Percentiles rank a stretch among this genome's conserved stretches.
Conservation (phyloP, 2,113 vertebrate species). For the Glareola pratincola region DNA sequence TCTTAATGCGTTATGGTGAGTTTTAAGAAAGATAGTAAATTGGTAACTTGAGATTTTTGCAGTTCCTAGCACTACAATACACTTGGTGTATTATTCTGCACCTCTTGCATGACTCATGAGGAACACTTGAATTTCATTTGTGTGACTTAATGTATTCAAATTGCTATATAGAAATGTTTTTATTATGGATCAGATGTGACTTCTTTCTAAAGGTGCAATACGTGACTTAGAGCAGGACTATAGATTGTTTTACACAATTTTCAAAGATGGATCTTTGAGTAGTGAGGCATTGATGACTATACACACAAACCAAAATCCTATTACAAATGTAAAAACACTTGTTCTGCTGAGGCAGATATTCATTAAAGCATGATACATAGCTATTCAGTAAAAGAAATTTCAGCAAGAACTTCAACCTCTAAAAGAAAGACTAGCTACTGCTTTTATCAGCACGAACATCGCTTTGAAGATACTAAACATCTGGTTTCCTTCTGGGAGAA, state of each 20-base stretch:
- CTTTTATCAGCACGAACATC: not conserved
- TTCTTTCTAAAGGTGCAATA: not conserved
- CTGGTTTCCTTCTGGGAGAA: conserved; percentile 65
- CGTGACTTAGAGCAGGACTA: accelerated
- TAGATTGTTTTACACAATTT: not conserved
- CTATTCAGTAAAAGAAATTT: conserved; percentile 24
- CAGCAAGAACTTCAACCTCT: conserved; percentile 6
- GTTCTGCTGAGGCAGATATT: not conserved
- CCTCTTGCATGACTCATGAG: not conserved
- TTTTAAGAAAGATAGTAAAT: not conserved
- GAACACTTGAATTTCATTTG: not conserved
- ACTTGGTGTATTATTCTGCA: not conserved
- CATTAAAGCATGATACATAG: not conserved
- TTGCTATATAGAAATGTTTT: not conserved
- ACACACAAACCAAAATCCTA: not conserved
- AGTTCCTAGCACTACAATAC: not conserved
- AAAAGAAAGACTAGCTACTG: conserved; percentile 24
- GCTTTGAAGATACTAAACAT: conserved; percentile 65
- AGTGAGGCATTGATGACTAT: not conserved
- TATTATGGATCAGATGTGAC: not conserved
- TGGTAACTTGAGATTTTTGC: not conserved
- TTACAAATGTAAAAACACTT: not conserved
- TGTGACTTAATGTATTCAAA: not conserved
- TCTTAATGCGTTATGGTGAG: not conserved
- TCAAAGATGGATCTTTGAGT: not conserved